Percentiles rank a stretch among this genome's conserved stretches.
phyloP scores from a whole-genome alignment of 2,888 invertebrate species.

The Nephrotoma guestfalica region DNA sequence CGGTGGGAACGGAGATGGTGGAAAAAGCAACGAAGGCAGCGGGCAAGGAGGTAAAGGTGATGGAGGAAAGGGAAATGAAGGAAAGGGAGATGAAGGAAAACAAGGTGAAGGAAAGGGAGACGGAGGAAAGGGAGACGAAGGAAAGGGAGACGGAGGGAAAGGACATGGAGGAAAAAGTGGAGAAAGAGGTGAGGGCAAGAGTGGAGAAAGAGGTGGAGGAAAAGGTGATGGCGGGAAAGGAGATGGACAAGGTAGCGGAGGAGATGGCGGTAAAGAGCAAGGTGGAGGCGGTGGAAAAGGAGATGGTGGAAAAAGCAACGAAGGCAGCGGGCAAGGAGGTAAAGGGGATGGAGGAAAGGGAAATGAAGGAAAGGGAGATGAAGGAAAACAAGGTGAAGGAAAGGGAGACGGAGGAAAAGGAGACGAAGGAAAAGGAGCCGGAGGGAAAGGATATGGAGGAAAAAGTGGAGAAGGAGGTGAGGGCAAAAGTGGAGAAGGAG shows the following conservation, averaged over 20 bases:
- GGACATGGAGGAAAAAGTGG: constrained; percentile 6
- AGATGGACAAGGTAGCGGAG: constrained; percentile 8
- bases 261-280: constrained; percentile 22
- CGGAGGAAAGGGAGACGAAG: neutral
- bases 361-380: neutral
- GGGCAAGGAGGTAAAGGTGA: constrained; percentile 9
- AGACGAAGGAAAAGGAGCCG: neutral
- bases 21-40: constrained; percentile 10
- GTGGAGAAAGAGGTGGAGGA: constrained; percentile 11
- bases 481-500: constrained; percentile 14
- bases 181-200: constrained; percentile 4
- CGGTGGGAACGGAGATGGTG: constrained; percentile 11
- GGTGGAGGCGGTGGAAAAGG: constrained; percentile 17
- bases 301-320: neutral
- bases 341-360: neutral
- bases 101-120: constrained; percentile 10
- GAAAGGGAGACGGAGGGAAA: constrained; percentile 5
- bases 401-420: neutral
- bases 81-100: constrained; percentile 9
- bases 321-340: constrained; percentile 10
- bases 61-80: neutral
- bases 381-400: neutral
- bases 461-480: constrained; percentile 4
- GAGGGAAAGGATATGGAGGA: neutral
- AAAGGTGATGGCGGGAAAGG: constrained; percentile 6